These are phyloP conservation scores for Gymnocheta viridis DNA, from an alignment of 2,888 invertebrate species.

Conservation along the genomic window DNA sequence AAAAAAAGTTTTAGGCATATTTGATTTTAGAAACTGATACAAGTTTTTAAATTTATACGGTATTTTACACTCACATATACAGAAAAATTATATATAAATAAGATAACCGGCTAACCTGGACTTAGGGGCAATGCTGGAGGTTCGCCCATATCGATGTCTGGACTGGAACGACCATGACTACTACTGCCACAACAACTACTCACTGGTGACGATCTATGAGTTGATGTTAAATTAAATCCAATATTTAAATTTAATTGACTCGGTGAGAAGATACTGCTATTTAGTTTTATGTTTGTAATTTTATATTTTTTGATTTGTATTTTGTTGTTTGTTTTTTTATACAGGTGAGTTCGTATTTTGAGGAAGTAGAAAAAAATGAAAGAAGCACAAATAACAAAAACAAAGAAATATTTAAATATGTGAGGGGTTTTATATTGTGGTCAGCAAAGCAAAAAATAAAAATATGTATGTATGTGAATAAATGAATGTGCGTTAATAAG, in stretches of 20 bases:
- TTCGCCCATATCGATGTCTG: conserved; percentile 81
- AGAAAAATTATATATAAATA: conserved; percentile 32
- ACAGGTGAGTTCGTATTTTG: conserved; percentile 27
- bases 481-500: conserved; percentile 28
- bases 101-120: conserved; percentile 82
- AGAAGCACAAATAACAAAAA: conserved; percentile 56
- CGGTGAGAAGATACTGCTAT: conserved; percentile 82
- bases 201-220: conserved; percentile 82
- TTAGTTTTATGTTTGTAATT: conserved; percentile 47
- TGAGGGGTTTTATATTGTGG: conserved; percentile 47
- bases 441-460: conserved; percentile 3
- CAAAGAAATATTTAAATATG: conserved; percentile 70
- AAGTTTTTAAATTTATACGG: conserved; percentile 26
- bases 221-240: conserved; percentile 82
- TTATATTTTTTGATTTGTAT: conserved; percentile 36
- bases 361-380: conserved; percentile 46
- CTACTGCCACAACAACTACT: conserved; percentile 83
- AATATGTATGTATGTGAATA: not conserved
- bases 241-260: conserved; percentile 82
- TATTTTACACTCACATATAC: conserved; percentile 54
- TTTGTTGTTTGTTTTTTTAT: conserved; percentile 41
- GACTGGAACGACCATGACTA: conserved; percentile 82
- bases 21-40: conserved; percentile 18
- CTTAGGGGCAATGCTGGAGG: conserved; percentile 82
- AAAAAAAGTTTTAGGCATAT: conserved; percentile 19